Base-by-base conservation (phyloP, 2,797 vertebrate species). In the Arnoldichthys spilopterus region DNA sequence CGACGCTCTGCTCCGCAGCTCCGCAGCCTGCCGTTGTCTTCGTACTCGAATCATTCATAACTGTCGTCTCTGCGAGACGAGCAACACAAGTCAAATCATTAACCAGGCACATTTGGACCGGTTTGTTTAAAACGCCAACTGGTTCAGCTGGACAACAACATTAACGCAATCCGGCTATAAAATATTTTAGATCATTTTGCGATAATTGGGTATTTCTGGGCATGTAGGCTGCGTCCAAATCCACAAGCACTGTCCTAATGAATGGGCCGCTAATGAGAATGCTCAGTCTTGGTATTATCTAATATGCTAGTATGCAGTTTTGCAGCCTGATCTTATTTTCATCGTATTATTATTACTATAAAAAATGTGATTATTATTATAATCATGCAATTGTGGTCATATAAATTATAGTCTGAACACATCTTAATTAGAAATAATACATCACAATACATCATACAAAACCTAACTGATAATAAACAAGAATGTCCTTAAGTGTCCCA, bases 41-140 rank as follows among this genome's bases (percentile, higher is more conserved):
- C 72, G 75, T 32, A 24, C 67, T 53, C 40, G 40, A 45, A 49
- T 83, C 78, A 81, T 83, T 85, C 84, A 85, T 76, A 76, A 81
- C 72, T 76, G 72, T 74, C 58, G n/a, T n/a, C 20, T 28, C 22
- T 18, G 13, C 62, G 20, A 73, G 40, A 24, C 8, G 6, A 22
- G 71, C 66, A 67, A 49, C 51, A 49, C 54, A 28, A n/a, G n/a
- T n/a, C n/a, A n/a, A n/a, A n/a, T n/a, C n/a, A n/a, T n/a, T n/a
- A n/a, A n/a, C n/a, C n/a, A 58, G 34, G 22, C 3, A 43, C 40
- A 45, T 45, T 67, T 45, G 13, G 40, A 1, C 40, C 2, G 3
- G 26, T 22, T 24, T 64, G 2, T 0, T 56, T 3, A 24, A 56
- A 22, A 64, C 12, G 13, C 1, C n/a, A 24, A 24, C 22, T 22